Base-by-base conservation (phyloP, 2,888 invertebrate species). In the Tuberolachnus salignus region DNA sequence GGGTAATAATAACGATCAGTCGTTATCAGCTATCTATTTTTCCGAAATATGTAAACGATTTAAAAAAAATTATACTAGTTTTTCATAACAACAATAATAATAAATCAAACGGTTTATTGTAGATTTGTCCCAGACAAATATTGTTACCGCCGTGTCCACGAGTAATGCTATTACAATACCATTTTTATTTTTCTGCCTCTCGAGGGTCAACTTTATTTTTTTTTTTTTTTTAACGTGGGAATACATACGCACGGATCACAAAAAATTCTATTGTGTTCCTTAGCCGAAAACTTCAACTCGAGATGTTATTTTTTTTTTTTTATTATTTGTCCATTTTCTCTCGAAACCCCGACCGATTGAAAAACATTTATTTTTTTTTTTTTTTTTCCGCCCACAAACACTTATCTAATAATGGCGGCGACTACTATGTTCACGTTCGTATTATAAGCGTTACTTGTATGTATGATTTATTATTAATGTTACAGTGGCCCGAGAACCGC, bases 401-500 rank as follows among this genome's bases (percentile, higher is more conserved):
- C 42, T 53, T 14, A 55, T 0, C 44, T 19, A 34, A 51, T 23
- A n/a, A 49, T 26, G 44, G 4, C n/a, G n/a, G 9, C 53, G 14
- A 64, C 23, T 16, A 64, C n/a, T n/a, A n/a, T n/a, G n/a, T n/a
- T n/a, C n/a, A n/a, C n/a, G 3, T 55, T 64, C 23, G 34, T 63
- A 34, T 34, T 34, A 23, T 51, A 23, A 26, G 46, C n/a, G 46
- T 55, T 19, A 67, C 16, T 42, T 59, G 9, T 8, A 61, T 6
- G 23, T 64, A 74, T 53, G 63, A 53, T 64, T 73, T 73, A 74
- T 74, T 16, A 64, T 53, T 63, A 53, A 63, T 51, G n/a, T 34
- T 14, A 26, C 26, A 72, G 19, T n/a, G 23, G 13, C 23, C 2
- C 1, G 26, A 14, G 57, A 59, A 2, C 23, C 23, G 14, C 11